Evolutionary conservation across 2,797 vertebrate species (phyloP).

Genomic region (Onychomys leucogaster): DNA sequence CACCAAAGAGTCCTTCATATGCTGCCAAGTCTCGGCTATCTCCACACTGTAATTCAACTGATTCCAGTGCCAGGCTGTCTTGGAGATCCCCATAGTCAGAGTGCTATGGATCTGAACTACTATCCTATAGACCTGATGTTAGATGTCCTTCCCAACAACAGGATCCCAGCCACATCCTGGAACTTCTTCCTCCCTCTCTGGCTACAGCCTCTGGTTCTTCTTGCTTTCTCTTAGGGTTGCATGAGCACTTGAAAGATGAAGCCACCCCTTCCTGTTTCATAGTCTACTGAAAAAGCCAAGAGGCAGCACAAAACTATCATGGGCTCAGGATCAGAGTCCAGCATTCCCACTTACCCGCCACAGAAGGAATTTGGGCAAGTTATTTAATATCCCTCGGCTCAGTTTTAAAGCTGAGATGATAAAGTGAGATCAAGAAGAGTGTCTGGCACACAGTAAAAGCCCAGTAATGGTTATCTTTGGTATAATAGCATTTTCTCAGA

Average conservation of each 20-base stretch:
- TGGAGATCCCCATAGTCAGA: not conserved
- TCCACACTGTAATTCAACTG: not conserved
- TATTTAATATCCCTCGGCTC: not conserved
- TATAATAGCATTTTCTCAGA: constrained; percentile 28
- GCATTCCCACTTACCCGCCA: not conserved
- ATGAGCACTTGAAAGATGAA: not conserved
- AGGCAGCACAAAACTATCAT: not conserved
- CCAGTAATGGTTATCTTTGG: constrained; percentile 8
- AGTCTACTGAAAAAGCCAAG: not conserved
- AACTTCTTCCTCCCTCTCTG: not conserved
- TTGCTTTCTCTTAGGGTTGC: not conserved
- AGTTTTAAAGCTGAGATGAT: not conserved
- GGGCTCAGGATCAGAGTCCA: constrained; percentile 7
- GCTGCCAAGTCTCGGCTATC: not conserved
- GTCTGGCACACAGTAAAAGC: not conserved
- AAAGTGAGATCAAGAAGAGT: not conserved
- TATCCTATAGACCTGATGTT: not conserved
- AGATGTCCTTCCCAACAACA: not conserved
- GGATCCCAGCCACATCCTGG: not conserved
- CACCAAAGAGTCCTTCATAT: not conserved
- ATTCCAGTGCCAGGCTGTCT: not conserved
- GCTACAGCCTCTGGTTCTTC: not conserved
- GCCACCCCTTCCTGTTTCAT: not conserved
- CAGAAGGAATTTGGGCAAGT: not conserved
- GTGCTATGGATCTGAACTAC: not conserved